A percentile compares a stretch with the other conserved stretches of the same genome.
phyloP scores from a whole-genome alignment of 2,797 vertebrate genomes.

The Myioborus melanocephalus region DNA sequence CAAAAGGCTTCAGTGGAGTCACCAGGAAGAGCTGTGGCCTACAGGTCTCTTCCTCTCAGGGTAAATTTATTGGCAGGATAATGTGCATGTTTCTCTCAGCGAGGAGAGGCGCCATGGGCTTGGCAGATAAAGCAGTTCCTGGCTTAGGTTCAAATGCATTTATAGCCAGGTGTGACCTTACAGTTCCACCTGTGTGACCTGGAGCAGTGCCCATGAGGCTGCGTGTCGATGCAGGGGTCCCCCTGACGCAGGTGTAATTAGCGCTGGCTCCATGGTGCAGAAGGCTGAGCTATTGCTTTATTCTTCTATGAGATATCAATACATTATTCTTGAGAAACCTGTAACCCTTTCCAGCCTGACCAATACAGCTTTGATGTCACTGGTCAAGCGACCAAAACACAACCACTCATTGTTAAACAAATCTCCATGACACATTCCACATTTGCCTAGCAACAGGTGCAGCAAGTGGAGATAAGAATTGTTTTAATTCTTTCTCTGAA shows the following conservation, averaged over 20 bases:
- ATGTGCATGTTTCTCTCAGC: background rate
- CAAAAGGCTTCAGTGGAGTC: conserved; percentile 36
- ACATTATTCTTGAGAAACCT: background rate
- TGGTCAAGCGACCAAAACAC: background rate
- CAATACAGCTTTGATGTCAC: background rate
- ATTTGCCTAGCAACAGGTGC: background rate
- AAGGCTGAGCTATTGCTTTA: background rate
- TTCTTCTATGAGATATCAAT: background rate
- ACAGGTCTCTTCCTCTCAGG: conserved; percentile 6
- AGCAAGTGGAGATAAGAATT: background rate
- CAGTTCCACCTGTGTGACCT: background rate
- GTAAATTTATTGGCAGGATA: conserved; percentile 33
- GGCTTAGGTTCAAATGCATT: background rate
- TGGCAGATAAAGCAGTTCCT: background rate
- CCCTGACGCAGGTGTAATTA: background rate
- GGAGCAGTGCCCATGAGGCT: background rate
- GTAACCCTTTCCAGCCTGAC: background rate
- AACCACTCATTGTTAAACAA: background rate
- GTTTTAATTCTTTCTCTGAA: background rate
- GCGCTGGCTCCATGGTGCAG: background rate
- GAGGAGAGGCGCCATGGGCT: background rate
- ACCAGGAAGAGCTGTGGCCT: background rate
- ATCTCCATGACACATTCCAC: background rate
- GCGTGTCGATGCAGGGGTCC: background rate
- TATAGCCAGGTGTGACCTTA: background rate